Base-by-base conservation (phyloP, 2,888 invertebrate genomes). In the Colostygia pectinataria region DNA sequence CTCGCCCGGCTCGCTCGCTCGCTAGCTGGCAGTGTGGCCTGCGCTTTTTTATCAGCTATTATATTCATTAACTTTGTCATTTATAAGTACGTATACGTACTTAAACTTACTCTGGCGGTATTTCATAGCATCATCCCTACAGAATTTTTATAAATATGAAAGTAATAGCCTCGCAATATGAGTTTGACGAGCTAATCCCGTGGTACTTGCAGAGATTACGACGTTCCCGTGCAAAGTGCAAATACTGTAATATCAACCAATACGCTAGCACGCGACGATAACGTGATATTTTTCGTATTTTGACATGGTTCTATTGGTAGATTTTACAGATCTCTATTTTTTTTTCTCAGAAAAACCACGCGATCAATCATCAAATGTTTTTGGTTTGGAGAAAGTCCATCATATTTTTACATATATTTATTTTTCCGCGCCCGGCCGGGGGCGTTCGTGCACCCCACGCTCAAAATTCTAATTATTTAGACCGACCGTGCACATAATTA, bases 101-200 rank as follows among this genome's bases (percentile, higher is more conserved):
- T 15, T 23, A 23, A 32, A 13, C 23, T 4, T 9, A 9, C 25
- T 20, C 38, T 27, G 10, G 20, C 9, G 33, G 38, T 29, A 20
- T 18, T 6, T 6, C 20, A 6, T 1, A 6, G 20, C 2, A 20
- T 4, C 20, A 41, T 13, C 25, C 13, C 13, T 29, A 15, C 12
- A 5, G 13, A 8, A 31, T 2, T 15, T n/a, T 27, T 37, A 41
- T 42, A 42, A 48, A 48, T 48, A 48, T 37, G 42, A 18, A 37
- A 37, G 37, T 32, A 48, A 40, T 40, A 40, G 42, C 23, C 18
- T 37, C 42, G 36, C 28, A 24, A 36, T 36, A 34, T 29, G 34
- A 48, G 37, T 28, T 37, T 37, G 31, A 37, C 37, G 31, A 27
- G 9, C n/a, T 41, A 48, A 48, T 42, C 48, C 42, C 37, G 13